Conservation (phyloP, 2,888 invertebrate genomes). For the Drosophila ezoana region DNA sequence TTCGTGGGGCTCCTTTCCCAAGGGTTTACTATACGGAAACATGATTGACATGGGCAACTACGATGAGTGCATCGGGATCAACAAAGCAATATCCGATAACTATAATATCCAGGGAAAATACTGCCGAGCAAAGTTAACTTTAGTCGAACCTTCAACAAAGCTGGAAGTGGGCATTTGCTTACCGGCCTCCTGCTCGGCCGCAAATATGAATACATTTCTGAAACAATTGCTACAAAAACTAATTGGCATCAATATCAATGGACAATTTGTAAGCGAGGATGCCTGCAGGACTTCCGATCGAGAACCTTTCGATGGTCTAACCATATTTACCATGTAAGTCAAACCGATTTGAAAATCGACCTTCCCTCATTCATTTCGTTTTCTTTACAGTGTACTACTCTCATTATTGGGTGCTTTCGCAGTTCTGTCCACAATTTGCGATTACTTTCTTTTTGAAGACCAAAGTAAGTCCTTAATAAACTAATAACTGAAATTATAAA, state of each 20-base stretch:
- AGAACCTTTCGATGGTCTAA: slow-evolving; percentile 41
- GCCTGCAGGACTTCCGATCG: slow-evolving; percentile 27
- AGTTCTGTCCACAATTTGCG: slow-evolving; percentile 46
- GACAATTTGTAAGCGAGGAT: slow-evolving; percentile 15
- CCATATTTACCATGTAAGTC: slow-evolving; percentile 72
- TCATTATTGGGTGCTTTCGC: slow-evolving; percentile 32
- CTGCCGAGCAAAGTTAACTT: slow-evolving; percentile 27
- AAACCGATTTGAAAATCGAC: neutral
- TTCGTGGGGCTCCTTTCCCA: slow-evolving; percentile 83
- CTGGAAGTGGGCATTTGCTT: slow-evolving; percentile 64
- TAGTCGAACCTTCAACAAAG: neutral
- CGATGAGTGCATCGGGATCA: slow-evolving; percentile 82
- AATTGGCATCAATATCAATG: slow-evolving; percentile 3
- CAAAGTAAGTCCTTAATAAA: slow-evolving; percentile 27
- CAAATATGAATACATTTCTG: slow-evolving; percentile 38
- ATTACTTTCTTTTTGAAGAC: slow-evolving; percentile 43
- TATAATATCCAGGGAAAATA: slow-evolving; percentile 46
- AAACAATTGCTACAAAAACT: slow-evolving; percentile 11
- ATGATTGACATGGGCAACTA: slow-evolving; percentile 81
- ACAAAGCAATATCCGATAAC: slow-evolving; percentile 12
- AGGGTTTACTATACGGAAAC: slow-evolving; percentile 81
- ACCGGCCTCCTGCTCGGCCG: slow-evolving; percentile 57
- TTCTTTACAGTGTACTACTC: slow-evolving; percentile 20
- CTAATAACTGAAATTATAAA: slow-evolving; percentile 36
- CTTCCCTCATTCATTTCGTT: too few species aligned